Evolutionary conservation across 2,797 vertebrate species (phyloP), one percentile per base, ranked within the genome.

Genomic region (Podarcis siculus): DNA sequence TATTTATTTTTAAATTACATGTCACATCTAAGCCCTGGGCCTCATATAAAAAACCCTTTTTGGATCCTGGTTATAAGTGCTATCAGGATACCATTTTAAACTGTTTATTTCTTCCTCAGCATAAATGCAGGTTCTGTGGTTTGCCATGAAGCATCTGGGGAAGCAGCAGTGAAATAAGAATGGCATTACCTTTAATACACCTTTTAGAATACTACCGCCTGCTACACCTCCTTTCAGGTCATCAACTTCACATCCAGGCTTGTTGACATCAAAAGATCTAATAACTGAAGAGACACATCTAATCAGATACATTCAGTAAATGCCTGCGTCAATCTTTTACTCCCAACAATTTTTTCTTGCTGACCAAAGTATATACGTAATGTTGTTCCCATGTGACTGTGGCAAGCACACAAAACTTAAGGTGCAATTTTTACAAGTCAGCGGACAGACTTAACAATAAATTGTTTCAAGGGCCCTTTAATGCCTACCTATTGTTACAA

Each of bases 171-270:
- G 27, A 2, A 75, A 78, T 79, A 8, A 32, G 23, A 42, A 39
- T 86, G 84, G 32, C 0, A 42, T 96, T 96, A 99, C 99, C 98
- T 99, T 99, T 78, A 99, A 97, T 39, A 99, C 99, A 64, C 99
- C 99, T 96, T 99, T 99, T 66, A 99, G 97, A 96, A 99, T 99
- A 93, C 99, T 99, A 89, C 99, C 99, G 95, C 99, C 99, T 61
- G 99, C 99, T 82, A 99, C 99, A 32, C 99, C 99, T 9, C 99
- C 99, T 91, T 99, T 99, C 91, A 99, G 97, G 96, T 99, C 99
- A 88, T 99, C 99, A 9, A 99, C 99, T 92, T 99, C 99, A 97
- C 99, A 99, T 88, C 99, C 99, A 42, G 99, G 99, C 91, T 99
- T 99, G 96, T 99, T 99, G 88, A 99, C 99, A 87, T 99, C 99